Base-by-base conservation (phyloP, 2,797 vertebrate genomes). In the Coilia nasus region DNA sequence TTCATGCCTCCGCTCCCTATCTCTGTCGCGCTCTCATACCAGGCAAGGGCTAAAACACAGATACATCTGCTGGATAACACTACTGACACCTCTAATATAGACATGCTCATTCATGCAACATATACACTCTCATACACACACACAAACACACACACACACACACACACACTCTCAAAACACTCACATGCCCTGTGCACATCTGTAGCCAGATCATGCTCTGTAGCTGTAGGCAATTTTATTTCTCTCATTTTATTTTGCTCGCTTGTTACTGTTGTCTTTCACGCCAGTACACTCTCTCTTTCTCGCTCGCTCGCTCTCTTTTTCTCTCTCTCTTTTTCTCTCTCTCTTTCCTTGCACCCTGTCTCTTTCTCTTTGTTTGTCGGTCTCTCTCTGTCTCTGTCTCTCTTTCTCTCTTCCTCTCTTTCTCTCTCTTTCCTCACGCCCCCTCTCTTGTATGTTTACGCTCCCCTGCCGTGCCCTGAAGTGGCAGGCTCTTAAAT, bases 401-500 rank as follows among this genome's bases (percentile, higher is more conserved):
- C 14, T 50, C 47, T 57, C 17, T 57, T 7, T 57, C 56, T 6
- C 31, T 75, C 14, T 35, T 14, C 6, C 67, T 35, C 67, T 31
- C 2, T 4, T 2, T 14, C 64, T 15, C 25, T 15, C 67, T 0
- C 28, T 35, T 25, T 15, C 28, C 46, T 47, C 4, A 6, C 28
- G 25, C 64, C 14, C 64, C 12, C 64, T 71, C 56, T 25, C 28
- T 57, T 23, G 46, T 82, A n/a, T 82, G 23, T 82, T 41, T 75
- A 75, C 67, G 67, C 31, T 75, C 67, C 67, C 67, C 67, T 41
- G 67, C 67, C 31, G 67, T 75, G 67, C 67, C 67, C 67, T 75
- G 67, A 75, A 75, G 67, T 75, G 67, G 31, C 67, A 75, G 67
- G 28, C 67, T 75, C 67, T 75, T 75, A 28, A 75, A 75, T 75